Evolutionary conservation across 1,140 invertebrate species (phyloP).

Genomic region (Megalonaias nervosa): DNA sequence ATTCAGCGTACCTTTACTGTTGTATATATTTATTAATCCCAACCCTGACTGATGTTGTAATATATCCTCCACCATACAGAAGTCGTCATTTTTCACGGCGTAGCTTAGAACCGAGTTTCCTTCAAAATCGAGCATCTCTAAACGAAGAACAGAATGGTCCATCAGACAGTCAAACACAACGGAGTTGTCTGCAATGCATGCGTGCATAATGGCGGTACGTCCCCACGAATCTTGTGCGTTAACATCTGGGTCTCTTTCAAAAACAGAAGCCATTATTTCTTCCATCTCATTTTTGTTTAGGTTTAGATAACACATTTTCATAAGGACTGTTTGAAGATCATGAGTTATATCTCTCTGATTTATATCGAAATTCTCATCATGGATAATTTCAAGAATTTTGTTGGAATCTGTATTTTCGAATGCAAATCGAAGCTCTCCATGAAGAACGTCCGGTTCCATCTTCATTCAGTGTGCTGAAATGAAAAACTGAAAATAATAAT

Average conservation of each 20-base stretch:
- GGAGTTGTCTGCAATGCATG: slow-evolving; percentile 27
- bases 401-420: too few relatives aligned
- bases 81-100: slow-evolving; percentile 23
- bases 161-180: slow-evolving; percentile 19
- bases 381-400: too few relatives aligned
- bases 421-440: too few relatives aligned
- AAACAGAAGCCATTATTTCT: slow-evolving; percentile 16
- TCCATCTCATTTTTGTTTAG: slow-evolving; percentile 6
- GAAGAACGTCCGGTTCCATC: too few relatives aligned
- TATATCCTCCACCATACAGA: slow-evolving; percentile 23
- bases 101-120: slow-evolving; percentile 28
- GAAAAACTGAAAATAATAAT: too few relatives aligned
- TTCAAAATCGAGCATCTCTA: slow-evolving; percentile 16
- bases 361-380: slow-evolving; percentile 16
- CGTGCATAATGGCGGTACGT: slow-evolving; percentile 27
- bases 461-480: too few relatives aligned
- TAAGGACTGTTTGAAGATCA: slow-evolving; percentile 30
- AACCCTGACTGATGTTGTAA: slow-evolving; percentile 10
- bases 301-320: slow-evolving; percentile 26
- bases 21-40: slow-evolving; percentile 10
- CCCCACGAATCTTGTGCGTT: slow-evolving; percentile 28
- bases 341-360: slow-evolving; percentile 30
- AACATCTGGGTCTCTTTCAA: slow-evolving; percentile 24
- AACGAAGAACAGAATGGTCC: slow-evolving; percentile 8
- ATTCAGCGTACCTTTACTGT: slow-evolving; percentile 18